Percentiles rank a stretch among this genome's conserved stretches.
phyloP scores from a whole-genome alignment of 2,113 vertebrate genomes.

The Ailurus styani region DNA sequence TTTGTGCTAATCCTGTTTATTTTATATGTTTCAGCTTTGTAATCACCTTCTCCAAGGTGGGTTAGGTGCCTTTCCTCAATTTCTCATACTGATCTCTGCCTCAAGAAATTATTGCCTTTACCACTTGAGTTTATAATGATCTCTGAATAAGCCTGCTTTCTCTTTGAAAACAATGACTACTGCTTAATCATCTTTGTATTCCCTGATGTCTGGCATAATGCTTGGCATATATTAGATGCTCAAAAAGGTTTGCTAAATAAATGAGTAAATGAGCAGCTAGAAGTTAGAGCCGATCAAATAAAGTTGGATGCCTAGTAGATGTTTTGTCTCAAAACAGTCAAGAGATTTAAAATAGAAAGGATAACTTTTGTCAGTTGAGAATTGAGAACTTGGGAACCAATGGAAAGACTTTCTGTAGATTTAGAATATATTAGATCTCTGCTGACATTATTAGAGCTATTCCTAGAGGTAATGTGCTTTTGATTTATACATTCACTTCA shows the following conservation, averaged over 20 bases:
- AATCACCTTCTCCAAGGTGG: not conserved
- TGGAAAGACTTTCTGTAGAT: not conserved
- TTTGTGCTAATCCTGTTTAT: not conserved
- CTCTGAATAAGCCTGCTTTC: not conserved
- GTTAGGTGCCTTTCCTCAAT: not conserved
- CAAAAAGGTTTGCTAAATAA: not conserved
- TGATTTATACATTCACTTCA: not conserved
- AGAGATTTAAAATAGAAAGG: not conserved
- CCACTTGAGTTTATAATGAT: not conserved
- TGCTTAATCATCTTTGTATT: constrained; percentile 1
- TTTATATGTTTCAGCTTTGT: not conserved
- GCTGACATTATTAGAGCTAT: not conserved
- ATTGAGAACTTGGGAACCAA: not conserved
- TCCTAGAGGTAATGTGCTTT: not conserved
- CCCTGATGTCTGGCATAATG: not conserved
- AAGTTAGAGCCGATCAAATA: not conserved
- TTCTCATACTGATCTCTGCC: not conserved
- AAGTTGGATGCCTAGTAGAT: not conserved
- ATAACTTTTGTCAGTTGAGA: not conserved
- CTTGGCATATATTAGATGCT: not conserved
- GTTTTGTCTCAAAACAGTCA: not conserved
- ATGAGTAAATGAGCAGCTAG: not conserved
- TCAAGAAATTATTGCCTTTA: not conserved
- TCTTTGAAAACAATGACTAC: not conserved
- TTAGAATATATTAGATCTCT: not conserved